phyloP scores from a whole-genome alignment of 2,888 invertebrate genomes.

The Thysanoteuthis rhombus region DNA sequence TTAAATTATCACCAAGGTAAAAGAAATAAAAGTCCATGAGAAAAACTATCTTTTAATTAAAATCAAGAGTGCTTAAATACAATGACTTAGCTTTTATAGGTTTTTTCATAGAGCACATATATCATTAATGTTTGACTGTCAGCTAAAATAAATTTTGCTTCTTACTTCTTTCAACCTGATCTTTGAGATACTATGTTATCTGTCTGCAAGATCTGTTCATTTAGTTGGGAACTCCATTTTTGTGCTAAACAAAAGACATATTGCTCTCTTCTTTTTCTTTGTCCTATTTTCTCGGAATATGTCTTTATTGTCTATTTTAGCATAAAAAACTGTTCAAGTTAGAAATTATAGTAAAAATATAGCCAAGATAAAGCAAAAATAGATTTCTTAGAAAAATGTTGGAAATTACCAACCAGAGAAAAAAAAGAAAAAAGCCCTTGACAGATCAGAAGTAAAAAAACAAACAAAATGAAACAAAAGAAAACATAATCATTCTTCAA shows the following conservation, averaged over 20 bases:
- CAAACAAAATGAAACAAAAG: neutral
- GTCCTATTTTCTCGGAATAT: neutral
- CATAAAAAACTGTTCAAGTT: neutral
- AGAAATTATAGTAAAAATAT: neutral
- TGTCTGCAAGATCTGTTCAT: conserved; percentile 1
- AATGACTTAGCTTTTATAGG: neutral
- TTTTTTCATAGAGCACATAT: neutral
- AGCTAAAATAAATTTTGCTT: neutral
- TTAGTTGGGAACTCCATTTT: neutral
- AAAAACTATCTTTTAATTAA: neutral
- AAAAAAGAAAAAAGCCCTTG: neutral
- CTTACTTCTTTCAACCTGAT: neutral
- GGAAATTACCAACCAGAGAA: neutral
- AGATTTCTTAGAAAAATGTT: neutral
- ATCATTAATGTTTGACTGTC: neutral
- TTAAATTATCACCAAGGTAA: neutral
- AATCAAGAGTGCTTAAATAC: neutral
- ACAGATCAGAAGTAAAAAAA: neutral
- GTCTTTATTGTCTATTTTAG: conserved; percentile 12
- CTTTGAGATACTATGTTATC: neutral
- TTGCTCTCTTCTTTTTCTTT: neutral
- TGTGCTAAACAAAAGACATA: neutral
- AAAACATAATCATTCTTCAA: neutral
- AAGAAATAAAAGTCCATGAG: neutral
- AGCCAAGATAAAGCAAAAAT: conserved; percentile 12